Evolutionary conservation across 2,113 vertebrate genomes (phyloP).

Genomic region (Clinocottus analis): DNA sequence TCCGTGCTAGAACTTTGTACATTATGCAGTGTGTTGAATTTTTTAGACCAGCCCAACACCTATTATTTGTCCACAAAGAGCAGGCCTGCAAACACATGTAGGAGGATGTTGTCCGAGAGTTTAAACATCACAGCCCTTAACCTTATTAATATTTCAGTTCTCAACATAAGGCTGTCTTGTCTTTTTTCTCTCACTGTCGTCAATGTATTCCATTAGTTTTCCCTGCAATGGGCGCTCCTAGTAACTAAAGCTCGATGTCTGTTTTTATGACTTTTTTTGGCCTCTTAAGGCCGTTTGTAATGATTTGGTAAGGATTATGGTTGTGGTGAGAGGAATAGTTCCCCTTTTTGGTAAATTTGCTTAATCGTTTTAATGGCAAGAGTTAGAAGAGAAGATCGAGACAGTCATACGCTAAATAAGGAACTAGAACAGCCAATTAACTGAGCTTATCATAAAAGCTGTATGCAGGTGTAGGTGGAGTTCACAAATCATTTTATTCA

Average conservation of each 20-base stretch:
- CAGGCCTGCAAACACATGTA: conserved; percentile 52
- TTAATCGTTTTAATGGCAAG: background rate
- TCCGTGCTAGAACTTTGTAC: conserved; percentile 62
- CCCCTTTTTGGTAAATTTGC: background rate
- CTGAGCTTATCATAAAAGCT: background rate
- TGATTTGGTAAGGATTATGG: background rate
- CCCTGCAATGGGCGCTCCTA: background rate
- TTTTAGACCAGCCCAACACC: conserved; percentile 59
- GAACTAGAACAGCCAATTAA: background rate
- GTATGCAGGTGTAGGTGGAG: background rate
- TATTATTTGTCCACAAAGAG: conserved; percentile 70
- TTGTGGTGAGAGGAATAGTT: background rate
- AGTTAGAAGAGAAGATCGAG: background rate
- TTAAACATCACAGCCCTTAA: conserved; percentile 68
- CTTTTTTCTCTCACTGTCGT: background rate
- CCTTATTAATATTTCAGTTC: conserved; percentile 69
- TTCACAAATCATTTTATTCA: background rate
- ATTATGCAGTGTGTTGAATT: conserved; percentile 67
- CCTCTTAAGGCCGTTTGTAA: background rate
- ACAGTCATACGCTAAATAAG: background rate
- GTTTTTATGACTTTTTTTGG: background rate
- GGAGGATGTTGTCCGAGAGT: conserved; percentile 66
- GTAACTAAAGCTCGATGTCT: background rate
- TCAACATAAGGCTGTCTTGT: conserved; percentile 6
- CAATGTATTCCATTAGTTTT: background rate